A percentile compares a stretch with the other conserved stretches of the same genome.
Conservation (phyloP, 1,140 invertebrate species). For the Theocolax elegans region DNA sequence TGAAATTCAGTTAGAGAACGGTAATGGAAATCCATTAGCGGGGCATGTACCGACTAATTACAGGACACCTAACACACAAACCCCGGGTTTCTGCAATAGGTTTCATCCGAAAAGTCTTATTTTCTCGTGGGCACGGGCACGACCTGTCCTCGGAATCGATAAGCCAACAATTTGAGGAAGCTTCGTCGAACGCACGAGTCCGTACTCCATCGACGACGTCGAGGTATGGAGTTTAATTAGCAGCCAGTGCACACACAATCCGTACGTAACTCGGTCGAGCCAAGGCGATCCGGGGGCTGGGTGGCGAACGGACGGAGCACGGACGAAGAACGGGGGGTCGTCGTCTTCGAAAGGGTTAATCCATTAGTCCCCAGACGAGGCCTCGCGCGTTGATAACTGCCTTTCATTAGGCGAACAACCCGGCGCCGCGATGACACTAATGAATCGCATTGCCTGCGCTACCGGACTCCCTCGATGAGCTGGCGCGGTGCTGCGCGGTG, state of each 20-base stretch:
- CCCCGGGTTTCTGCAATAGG: too few species aligned
- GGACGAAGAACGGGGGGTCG: too few species aligned
- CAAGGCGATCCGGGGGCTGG: too few species aligned
- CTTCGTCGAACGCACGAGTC: too few species aligned
- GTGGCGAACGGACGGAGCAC: too few species aligned
- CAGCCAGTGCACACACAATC: background rate
- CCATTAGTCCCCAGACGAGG: conserved; percentile 26
- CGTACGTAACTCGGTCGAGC: background rate
- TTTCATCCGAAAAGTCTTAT: too few species aligned
- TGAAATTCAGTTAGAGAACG: too few species aligned
- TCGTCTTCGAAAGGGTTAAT: conserved; percentile 35
- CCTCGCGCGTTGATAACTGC: conserved; percentile 28
- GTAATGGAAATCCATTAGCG: too few species aligned
- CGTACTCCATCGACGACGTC: background rate
- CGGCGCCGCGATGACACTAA: conserved; percentile 6
- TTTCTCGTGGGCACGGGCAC: background rate
- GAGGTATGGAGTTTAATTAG: background rate
- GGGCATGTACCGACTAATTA: too few species aligned
- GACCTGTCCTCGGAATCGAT: background rate
- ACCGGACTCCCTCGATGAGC: background rate
- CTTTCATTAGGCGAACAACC: conserved; percentile 32
- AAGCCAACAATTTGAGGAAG: background rate
- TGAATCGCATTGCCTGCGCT: conserved; percentile 21
- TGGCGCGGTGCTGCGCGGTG: background rate
- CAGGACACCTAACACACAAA: too few species aligned